These are phyloP conservation scores for Dryococelus australis DNA, from an alignment of 2,888 invertebrate genomes.

Conservation along the genomic window DNA sequence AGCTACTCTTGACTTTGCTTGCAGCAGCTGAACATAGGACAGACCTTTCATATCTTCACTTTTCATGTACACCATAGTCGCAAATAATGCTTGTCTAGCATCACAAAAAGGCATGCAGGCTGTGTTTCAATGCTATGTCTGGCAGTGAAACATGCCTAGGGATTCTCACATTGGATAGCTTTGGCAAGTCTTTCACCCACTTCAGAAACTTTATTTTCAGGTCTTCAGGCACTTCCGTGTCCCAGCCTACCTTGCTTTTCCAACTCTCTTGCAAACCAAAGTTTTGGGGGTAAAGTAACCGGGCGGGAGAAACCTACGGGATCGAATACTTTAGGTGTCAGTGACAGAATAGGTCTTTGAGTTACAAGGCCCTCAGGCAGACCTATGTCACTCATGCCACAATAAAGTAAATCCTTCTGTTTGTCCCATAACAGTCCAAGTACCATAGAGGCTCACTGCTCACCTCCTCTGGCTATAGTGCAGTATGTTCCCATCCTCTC, in stretches of 20 bases:
- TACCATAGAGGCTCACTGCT: not conserved
- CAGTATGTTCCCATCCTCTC: no score
- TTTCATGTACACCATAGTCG: no score
- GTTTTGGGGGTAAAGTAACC: no score
- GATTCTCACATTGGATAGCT: not conserved
- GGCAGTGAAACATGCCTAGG: not conserved
- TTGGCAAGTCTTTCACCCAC: not conserved
- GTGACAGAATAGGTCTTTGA: not conserved
- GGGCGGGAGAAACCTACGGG: not conserved
- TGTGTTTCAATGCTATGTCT: not conserved
- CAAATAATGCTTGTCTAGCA: no score
- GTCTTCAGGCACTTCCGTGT: slow-evolving; percentile 18
- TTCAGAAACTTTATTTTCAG: not conserved
- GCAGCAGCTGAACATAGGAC: slow-evolving; percentile 37
- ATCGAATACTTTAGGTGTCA: slow-evolving; percentile 19
- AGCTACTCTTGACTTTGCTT: slow-evolving; percentile 45
- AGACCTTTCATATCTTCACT: not conserved
- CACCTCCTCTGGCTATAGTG: not conserved
- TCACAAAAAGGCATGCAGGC: not conserved
- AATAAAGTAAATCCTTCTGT: no score
- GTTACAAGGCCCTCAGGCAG: not conserved
- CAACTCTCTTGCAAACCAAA: slow-evolving; percentile 19
- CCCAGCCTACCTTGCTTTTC: not conserved
- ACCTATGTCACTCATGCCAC: not conserved
- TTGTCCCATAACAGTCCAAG: slow-evolving; percentile 6